These are phyloP conservation scores for Eupithecia inturbata DNA, from an alignment of 2,888 invertebrate species.

Conservation along the genomic window DNA sequence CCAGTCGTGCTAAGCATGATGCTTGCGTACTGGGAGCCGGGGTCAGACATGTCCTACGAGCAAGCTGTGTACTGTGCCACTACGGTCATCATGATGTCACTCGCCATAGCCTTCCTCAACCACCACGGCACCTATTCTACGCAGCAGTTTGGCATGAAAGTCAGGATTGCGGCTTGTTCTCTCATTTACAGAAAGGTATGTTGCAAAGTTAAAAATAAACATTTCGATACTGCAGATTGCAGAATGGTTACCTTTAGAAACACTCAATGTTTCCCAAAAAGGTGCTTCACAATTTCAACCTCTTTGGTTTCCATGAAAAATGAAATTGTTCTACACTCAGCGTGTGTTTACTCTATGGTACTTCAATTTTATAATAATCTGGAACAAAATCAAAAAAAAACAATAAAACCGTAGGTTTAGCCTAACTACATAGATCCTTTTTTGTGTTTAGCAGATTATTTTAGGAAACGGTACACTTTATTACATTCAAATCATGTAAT, in stretches of 20 bases:
- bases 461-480: not conserved
- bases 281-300: not conserved
- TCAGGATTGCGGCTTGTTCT: conserved; percentile 92
- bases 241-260: not conserved
- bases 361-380: not conserved
- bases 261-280: not conserved
- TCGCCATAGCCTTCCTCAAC: conserved; percentile 84
- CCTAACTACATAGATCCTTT: not conserved
- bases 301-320: not conserved
- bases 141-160: conserved; percentile 91
- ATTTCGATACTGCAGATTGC: not conserved
- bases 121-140: conserved; percentile 88
- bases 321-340: not conserved
- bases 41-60: conserved; percentile 74
- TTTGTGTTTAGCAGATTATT: not conserved
- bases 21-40: conserved; percentile 86
- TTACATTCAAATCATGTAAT: not conserved
- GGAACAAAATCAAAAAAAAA: not conserved
- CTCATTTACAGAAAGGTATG: conserved; percentile 93
- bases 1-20: conserved; percentile 87
- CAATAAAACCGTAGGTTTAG: not conserved
- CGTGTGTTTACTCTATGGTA: not conserved
- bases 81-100: conserved; percentile 82
- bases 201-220: not conserved
- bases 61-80: conserved; percentile 87